phyloP scores from a whole-genome alignment of 2,113 vertebrate species.

The Sigmodon hispidus region DNA sequence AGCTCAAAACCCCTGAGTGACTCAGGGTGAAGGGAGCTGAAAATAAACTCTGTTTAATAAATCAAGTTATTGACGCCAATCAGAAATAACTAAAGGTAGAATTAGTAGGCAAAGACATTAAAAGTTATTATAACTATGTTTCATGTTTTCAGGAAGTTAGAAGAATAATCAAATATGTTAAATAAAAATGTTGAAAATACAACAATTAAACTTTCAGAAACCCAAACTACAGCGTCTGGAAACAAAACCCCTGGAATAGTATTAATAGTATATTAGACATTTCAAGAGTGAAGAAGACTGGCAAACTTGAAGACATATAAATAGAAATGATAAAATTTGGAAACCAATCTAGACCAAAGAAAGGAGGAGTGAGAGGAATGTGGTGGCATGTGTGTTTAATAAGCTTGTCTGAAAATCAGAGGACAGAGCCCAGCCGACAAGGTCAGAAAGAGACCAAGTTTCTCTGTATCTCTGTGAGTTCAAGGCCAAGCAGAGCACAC shows the following conservation, averaged over 20 bases:
- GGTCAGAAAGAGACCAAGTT: no score
- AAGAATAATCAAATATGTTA: slow-evolving; percentile 17
- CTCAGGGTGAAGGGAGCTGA: neutral
- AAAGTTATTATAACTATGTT: slow-evolving; percentile 11
- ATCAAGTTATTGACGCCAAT: neutral
- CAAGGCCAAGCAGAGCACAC: no score
- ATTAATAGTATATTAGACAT: neutral
- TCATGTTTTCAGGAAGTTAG: neutral
- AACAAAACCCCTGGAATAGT: neutral
- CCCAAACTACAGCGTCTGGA: neutral
- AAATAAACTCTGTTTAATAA: slow-evolving; percentile 1
- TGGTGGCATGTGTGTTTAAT: no score
- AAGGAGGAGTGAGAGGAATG: neutral
- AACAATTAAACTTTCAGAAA: slow-evolving; percentile 51
- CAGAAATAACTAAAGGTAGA: slow-evolving; percentile 10
- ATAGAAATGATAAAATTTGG: slow-evolving; percentile 31
- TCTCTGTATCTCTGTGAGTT: no score
- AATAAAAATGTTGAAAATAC: neutral
- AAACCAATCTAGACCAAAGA: neutral
- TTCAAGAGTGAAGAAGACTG: neutral
- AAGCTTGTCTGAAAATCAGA: no score
- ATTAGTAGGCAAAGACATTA: neutral
- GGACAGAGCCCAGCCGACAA: no score
- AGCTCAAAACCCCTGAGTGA: neutral
- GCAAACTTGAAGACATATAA: neutral